phyloP scores from a whole-genome alignment of 1,140 invertebrate genomes.

The Papilio aristodemus region DNA sequence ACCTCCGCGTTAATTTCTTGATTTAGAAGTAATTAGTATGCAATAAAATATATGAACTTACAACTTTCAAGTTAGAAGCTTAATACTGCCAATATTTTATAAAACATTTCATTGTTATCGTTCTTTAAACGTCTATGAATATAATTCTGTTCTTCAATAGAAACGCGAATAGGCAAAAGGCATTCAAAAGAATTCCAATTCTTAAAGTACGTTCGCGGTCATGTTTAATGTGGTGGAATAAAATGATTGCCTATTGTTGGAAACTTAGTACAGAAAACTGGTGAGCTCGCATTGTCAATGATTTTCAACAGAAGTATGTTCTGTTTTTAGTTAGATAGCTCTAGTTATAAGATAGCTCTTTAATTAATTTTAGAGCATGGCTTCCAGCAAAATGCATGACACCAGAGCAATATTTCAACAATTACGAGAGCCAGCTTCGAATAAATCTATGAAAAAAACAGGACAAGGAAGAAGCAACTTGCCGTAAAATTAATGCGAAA shows the following conservation, averaged over 20 bases:
- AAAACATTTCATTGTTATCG: constrained; percentile 6
- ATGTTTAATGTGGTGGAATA: constrained; percentile 14
- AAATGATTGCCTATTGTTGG: constrained; percentile 22
- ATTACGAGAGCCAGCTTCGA: no score
- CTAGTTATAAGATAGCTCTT: no score
- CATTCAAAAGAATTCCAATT: constrained; percentile 19
- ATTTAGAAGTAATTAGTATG: no score
- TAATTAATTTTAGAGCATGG: neutral
- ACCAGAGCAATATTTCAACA: no score
- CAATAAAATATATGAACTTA: neutral
- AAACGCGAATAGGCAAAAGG: constrained; percentile 7
- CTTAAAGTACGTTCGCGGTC: constrained; percentile 8
- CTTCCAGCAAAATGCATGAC: neutral
- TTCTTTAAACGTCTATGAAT: constrained; percentile 3
- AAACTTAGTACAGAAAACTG: constrained; percentile 3
- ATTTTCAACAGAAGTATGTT: neutral
- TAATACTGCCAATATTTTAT: neutral
- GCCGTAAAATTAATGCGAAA: no score
- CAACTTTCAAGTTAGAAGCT: neutral
- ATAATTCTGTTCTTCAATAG: constrained; percentile 13
- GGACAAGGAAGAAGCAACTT: no score
- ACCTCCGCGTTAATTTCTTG: neutral
- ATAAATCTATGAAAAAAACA: no score
- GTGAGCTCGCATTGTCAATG: neutral
- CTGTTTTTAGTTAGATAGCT: neutral